These are phyloP conservation scores for Diprion similis DNA, from an alignment of 1,140 invertebrate genomes.

Conservation along the genomic window DNA sequence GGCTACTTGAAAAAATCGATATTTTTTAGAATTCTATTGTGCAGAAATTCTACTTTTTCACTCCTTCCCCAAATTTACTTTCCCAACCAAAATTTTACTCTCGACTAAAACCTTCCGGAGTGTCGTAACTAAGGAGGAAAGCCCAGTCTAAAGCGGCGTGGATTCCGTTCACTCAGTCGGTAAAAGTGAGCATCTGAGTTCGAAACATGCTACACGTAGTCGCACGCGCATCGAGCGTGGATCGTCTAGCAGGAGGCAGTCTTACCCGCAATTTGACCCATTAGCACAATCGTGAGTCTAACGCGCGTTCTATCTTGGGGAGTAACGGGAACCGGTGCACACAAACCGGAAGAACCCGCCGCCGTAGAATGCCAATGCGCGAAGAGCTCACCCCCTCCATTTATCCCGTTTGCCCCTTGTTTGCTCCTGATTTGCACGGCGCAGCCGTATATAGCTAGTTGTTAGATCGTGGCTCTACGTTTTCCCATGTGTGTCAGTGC, in stretches of 20 bases:
- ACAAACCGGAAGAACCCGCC: conserved; percentile 45
- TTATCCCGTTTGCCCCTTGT: conserved; percentile 43
- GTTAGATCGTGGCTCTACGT: conserved; percentile 11
- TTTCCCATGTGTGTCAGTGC: conserved; percentile 30
- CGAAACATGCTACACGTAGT: too few relatives aligned
- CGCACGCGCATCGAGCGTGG: not conserved
- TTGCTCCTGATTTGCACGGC: conserved; percentile 26
- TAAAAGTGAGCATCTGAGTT: too few relatives aligned
- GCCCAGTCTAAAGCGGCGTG: too few relatives aligned
- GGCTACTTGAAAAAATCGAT: too few relatives aligned
- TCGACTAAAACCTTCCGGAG: not conserved
- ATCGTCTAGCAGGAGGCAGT: not conserved
- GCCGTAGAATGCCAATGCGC: conserved; percentile 45
- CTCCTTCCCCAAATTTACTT: not conserved
- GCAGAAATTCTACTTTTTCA: too few relatives aligned
- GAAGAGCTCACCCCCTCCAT: conserved; percentile 39
- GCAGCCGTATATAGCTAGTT: conserved; percentile 22
- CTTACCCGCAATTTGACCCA: conserved; percentile 39
- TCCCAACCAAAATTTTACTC: not conserved
- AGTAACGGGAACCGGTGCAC: conserved; percentile 29
- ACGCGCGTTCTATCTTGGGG: conserved; percentile 16
- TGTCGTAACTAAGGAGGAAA: too few relatives aligned
- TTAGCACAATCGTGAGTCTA: conserved; percentile 41
- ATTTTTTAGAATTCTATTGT: too few relatives aligned
- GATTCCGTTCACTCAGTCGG: too few relatives aligned